phyloP scores from a whole-genome alignment of 2,113 vertebrate species.

The Lagopus leucura region DNA sequence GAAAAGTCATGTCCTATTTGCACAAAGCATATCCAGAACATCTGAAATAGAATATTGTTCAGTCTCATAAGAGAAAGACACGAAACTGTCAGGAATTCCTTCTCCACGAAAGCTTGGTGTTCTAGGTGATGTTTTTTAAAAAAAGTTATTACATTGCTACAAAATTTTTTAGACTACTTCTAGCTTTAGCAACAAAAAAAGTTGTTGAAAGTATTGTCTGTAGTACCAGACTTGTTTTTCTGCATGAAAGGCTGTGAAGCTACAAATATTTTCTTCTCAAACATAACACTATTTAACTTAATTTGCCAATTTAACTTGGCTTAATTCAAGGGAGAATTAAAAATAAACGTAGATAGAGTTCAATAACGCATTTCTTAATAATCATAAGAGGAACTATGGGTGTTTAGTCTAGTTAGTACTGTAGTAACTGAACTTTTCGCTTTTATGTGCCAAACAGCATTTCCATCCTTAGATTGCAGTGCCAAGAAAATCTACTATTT shows the following conservation, averaged over 20 bases:
- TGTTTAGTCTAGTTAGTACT: conserved; percentile 16
- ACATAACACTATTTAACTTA: background rate
- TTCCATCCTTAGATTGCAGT: conserved; percentile 8
- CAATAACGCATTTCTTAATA: background rate
- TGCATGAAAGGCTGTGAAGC: background rate
- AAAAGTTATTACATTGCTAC: background rate
- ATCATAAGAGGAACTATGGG: background rate
- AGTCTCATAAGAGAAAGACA: background rate
- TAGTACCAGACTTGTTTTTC: background rate
- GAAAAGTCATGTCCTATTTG: background rate
- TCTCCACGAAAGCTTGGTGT: background rate
- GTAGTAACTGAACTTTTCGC: conserved; percentile 32
- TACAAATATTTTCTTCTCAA: background rate
- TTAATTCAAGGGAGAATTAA: background rate
- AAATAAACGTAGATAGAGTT: background rate
- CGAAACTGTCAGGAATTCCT: background rate
- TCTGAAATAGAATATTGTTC: background rate
- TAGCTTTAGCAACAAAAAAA: background rate
- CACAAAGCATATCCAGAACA: background rate
- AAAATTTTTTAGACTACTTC: background rate
- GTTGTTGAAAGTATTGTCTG: background rate
- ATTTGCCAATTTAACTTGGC: background rate
- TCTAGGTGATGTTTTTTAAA: background rate
- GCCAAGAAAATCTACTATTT: conserved; percentile 33
- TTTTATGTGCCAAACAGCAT: conserved; percentile 17